phyloP scores from a whole-genome alignment of 2,797 vertebrate genomes.

The Salmo trutta region DNA sequence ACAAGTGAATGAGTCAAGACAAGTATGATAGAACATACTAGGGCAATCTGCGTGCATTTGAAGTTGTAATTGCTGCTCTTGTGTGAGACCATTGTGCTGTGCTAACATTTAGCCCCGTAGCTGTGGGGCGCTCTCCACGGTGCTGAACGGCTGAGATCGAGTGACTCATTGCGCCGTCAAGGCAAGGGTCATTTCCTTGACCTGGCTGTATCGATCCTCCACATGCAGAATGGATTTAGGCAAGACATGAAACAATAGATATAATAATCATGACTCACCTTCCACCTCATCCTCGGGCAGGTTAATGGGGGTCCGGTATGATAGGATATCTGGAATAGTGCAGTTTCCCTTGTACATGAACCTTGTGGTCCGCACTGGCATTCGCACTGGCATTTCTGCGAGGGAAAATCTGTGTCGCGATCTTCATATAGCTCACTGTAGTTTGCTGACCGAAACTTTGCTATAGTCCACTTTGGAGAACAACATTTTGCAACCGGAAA shows the following conservation, averaged over 20 bases:
- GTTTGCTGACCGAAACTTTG: conserved; percentile 57
- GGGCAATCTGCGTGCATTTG: neutral
- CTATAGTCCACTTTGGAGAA: conserved; percentile 38
- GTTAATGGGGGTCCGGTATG: conserved; percentile 86
- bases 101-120: neutral
- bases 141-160: conserved; percentile 34
- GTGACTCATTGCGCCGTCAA: neutral
- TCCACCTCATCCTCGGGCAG: conserved; percentile 95
- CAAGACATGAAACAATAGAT: neutral
- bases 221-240: conserved; percentile 1
- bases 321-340: conserved; percentile 92
- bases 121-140: conserved; percentile 36
- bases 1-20: neutral
- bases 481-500: conserved; percentile 32
- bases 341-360: conserved; percentile 98
- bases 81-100: neutral
- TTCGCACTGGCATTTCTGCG: conserved; percentile 96
- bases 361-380: conserved; percentile 96
- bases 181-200: neutral
- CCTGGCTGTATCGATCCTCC: neutral
- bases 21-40: neutral
- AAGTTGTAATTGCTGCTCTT: neutral
- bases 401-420: conserved; percentile 72
- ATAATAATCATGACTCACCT: conserved; percentile 76
- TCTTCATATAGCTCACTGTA: conserved; percentile 78